Evolutionary conservation across 2,797 vertebrate species (phyloP).

Genomic region (Emys orbicularis): DNA sequence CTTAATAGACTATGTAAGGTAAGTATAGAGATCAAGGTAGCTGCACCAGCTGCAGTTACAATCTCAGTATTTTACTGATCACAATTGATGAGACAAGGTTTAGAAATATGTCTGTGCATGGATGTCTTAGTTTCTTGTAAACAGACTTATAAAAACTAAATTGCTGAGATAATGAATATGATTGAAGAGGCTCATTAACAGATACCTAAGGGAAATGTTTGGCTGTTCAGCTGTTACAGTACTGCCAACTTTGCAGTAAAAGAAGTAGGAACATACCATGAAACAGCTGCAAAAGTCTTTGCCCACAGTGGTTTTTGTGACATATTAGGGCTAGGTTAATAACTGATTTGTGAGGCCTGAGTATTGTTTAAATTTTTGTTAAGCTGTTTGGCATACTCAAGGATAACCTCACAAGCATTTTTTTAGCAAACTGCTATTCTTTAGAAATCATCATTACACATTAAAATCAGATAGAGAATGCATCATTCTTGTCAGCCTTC

Average conservation of each 20-base stretch:
- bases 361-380: conserved; percentile 48
- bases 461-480: conserved; percentile 50
- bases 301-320: conserved; percentile 66
- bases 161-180: conserved; percentile 85
- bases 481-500: conserved; percentile 55
- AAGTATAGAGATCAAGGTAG: background rate
- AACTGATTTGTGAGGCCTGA: conserved; percentile 46
- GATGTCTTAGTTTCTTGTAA: conserved; percentile 41
- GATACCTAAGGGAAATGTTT: conserved; percentile 87
- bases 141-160: conserved; percentile 66
- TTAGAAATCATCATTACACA: conserved; percentile 49
- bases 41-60: background rate
- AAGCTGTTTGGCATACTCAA: conserved; percentile 50
- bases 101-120: background rate
- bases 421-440: conserved; percentile 14
- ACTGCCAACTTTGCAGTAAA: conserved; percentile 81
- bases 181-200: conserved; percentile 87
- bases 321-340: conserved; percentile 75
- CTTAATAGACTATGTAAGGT: background rate
- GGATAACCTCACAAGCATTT: conserved; percentile 34
- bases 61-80: background rate
- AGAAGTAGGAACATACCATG: conserved; percentile 35
- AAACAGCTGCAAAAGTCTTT: conserved; percentile 81
- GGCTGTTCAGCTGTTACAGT: conserved; percentile 77
- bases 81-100: background rate